phyloP scores from a whole-genome alignment of 2,797 vertebrate genomes.

The Micromesistius poutassou region DNA sequence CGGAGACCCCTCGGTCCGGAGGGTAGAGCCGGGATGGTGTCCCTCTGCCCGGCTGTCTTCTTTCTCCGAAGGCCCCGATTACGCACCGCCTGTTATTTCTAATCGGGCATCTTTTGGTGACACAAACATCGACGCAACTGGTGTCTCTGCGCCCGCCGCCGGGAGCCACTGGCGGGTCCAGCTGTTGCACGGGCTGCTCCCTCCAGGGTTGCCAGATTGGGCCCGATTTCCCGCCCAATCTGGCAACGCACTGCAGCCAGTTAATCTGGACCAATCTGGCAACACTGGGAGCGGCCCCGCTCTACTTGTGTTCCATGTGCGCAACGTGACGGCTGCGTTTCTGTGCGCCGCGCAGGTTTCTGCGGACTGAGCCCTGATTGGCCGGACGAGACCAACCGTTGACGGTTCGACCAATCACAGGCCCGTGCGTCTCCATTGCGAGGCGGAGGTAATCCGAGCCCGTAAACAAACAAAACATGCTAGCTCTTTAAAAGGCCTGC shows the following conservation, averaged over 20 bases:
- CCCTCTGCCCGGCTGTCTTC: not conserved
- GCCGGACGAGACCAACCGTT: constrained; percentile 14
- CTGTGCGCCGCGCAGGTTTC: constrained; percentile 15
- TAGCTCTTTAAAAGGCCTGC: too few species aligned
- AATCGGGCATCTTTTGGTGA: constrained; percentile 45
- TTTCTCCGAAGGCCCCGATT: constrained; percentile 41
- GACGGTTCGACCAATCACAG: constrained; percentile 50
- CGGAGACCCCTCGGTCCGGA: constrained; percentile 36
- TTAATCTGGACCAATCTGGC: too few species aligned
- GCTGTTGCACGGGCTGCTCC: constrained; percentile 66
- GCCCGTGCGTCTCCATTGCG: constrained; percentile 49
- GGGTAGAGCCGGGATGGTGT: constrained; percentile 31
- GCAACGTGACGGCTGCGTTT: constrained; percentile 68
- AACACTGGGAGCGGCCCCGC: not conserved
- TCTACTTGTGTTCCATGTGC: constrained; percentile 61
- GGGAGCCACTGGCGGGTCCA: constrained; percentile 47
- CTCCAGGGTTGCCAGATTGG: not conserved
- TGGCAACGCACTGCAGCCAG: too few species aligned
- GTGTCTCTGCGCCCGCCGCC: constrained; percentile 19
- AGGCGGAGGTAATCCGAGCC: constrained; percentile 5
- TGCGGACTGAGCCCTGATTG: constrained; percentile 59
- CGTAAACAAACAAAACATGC: not conserved
- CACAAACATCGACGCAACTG: constrained; percentile 45
- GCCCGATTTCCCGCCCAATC: too few species aligned
- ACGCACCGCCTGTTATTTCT: constrained; percentile 61